These are phyloP conservation scores for Ictalurus furcatus DNA, from an alignment of 2,113 vertebrate species.

Conservation along the genomic window DNA sequence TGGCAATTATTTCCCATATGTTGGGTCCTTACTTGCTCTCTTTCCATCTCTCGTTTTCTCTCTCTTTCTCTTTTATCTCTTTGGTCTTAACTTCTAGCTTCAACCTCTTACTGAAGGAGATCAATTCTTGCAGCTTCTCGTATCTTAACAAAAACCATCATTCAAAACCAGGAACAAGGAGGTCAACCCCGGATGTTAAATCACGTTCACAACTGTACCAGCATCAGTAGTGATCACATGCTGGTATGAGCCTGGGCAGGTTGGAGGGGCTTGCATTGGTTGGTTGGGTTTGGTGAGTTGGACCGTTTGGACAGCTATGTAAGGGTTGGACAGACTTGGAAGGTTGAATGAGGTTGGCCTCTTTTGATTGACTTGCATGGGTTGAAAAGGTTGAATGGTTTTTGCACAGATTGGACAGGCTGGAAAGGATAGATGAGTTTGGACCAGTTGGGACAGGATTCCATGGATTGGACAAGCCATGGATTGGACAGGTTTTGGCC, in stretches of 20 bases:
- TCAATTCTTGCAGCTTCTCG: neutral
- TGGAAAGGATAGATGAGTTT: neutral
- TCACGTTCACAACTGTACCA: neutral
- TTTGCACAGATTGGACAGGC: neutral
- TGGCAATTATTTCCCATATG: conserved; percentile 19
- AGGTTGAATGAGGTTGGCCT: neutral
- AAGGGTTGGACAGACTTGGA: neutral
- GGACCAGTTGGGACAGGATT: neutral
- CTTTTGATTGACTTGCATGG: neutral
- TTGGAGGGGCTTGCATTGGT: neutral
- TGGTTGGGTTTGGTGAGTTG: neutral
- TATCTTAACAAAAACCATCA: neutral
- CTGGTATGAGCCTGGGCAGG: neutral
- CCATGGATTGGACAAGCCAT: neutral
- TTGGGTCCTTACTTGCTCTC: neutral
- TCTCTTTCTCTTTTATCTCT: neutral
- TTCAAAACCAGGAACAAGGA: neutral
- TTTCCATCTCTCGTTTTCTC: neutral
- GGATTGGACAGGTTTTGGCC: neutral
- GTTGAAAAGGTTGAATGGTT: neutral
- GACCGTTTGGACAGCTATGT: neutral
- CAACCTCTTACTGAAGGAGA: neutral
- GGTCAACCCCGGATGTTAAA: neutral
- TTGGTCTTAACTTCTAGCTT: neutral
- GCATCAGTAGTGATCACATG: neutral